Conservation (phyloP, 2,888 invertebrate species). For the Pandemis corylana region DNA sequence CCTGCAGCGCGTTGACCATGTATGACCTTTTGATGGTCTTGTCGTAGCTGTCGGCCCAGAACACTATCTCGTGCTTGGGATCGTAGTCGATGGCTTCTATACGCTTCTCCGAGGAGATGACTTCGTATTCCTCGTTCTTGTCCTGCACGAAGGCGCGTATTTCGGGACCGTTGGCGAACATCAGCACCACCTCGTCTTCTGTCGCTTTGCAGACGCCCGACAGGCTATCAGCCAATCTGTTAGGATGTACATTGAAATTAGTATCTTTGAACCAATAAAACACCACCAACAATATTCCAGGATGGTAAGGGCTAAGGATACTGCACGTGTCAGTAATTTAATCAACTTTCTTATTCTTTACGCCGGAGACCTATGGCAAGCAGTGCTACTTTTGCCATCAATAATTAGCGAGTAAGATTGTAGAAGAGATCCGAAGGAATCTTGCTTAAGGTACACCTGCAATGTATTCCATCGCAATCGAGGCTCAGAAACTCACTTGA, state of each 20-base stretch:
- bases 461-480: too few relatives aligned
- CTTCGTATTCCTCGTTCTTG: conserved; percentile 89
- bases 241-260: conserved; percentile 42
- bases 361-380: too few relatives aligned
- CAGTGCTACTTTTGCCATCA: too few relatives aligned
- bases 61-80: conserved; percentile 92
- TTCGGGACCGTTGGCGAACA: conserved; percentile 94
- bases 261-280: background rate
- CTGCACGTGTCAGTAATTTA: too few relatives aligned
- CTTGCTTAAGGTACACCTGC: too few relatives aligned
- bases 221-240: conserved; percentile 87
- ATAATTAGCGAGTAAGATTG: too few relatives aligned
- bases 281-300: too few relatives aligned
- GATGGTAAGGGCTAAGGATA: too few relatives aligned
- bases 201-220: conserved; percentile 93
- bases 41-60: conserved; percentile 98
- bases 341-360: too few relatives aligned
- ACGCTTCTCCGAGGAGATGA: conserved; percentile 93
- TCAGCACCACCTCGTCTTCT: conserved; percentile 87
- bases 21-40: conserved; percentile 96
- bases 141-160: conserved; percentile 90
- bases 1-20: conserved; percentile 92
- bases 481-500: conserved; percentile 70
- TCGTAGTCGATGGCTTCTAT: conserved; percentile 97
- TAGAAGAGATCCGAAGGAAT: too few relatives aligned